Percentiles rank a stretch among this genome's conserved stretches.
phyloP scores from a whole-genome alignment of 1,140 invertebrate species.

The Aphidius ervi region DNA sequence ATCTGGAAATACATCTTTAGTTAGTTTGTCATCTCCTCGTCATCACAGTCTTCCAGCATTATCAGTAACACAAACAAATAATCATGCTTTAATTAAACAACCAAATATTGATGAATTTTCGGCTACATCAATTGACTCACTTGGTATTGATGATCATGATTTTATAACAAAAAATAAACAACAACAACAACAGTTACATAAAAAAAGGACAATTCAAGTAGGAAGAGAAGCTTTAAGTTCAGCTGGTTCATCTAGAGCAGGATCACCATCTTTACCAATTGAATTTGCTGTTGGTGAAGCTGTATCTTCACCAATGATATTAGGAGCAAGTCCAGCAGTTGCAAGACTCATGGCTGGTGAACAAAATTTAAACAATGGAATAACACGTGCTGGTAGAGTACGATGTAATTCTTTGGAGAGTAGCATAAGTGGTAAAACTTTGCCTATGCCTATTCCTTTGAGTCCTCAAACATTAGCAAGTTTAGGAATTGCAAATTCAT shows the following conservation, averaged over 20 bases:
- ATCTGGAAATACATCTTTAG: conserved; percentile 32
- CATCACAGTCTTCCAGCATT: conserved; percentile 48
- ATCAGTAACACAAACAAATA: background rate
- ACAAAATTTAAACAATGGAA: conserved; percentile 22
- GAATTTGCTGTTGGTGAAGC: conserved; percentile 66
- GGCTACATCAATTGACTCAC: no score
- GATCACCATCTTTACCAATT: conserved; percentile 52
- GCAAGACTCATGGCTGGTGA: conserved; percentile 28
- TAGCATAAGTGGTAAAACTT: conserved; percentile 30
- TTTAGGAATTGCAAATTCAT: conserved; percentile 54
- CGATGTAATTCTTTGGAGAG: conserved; percentile 50
- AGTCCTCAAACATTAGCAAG: conserved; percentile 62
- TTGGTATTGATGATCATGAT: no score
- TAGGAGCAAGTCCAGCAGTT: conserved; percentile 29
- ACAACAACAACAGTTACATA: conserved; percentile 15
- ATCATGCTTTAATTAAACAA: background rate
- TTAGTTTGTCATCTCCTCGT: conserved; percentile 36
- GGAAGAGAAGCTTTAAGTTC: background rate
- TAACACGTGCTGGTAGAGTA: conserved; percentile 30
- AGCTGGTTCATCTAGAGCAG: conserved; percentile 36
- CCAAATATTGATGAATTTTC: no score
- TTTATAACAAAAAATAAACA: background rate
- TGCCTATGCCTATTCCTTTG: conserved; percentile 50
- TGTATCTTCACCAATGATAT: conserved; percentile 50
- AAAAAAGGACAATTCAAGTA: conserved; percentile 30